Evolutionary conservation across 2,797 vertebrate genomes (phyloP).

Genomic region (Trachurus trachurus): DNA sequence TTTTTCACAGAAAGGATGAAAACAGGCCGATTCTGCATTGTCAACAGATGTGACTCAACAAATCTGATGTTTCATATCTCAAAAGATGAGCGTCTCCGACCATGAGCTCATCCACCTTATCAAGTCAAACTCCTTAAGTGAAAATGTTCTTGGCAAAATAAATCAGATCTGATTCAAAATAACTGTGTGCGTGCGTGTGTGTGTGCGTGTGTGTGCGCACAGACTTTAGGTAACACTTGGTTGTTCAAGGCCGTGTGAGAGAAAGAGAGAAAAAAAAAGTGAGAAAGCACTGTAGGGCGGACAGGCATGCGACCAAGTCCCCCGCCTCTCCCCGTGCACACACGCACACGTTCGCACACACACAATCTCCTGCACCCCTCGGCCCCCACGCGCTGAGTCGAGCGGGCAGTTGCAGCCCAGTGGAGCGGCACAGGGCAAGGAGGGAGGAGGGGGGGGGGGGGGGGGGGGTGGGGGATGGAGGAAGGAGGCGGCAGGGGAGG

Average conservation of each 20-base stretch:
- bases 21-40: background rate
- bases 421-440: constrained; percentile 83
- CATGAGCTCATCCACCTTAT: constrained; percentile 7
- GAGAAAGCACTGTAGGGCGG: constrained; percentile 79
- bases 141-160: constrained; percentile 33
- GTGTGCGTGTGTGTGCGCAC: constrained; percentile 12
- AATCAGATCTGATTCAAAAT: constrained; percentile 46
- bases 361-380: constrained; percentile 60
- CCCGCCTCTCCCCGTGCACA: constrained; percentile 31
- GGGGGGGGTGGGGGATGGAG: background rate
- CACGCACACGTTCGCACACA: constrained; percentile 20
- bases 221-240: constrained; percentile 74
- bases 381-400: constrained; percentile 82
- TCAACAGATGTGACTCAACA: constrained; percentile 14
- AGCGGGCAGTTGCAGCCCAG: constrained; percentile 86
- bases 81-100: background rate
- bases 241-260: constrained; percentile 72
- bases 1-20: background rate
- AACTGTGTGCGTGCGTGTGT: constrained; percentile 13
- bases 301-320: constrained; percentile 73
- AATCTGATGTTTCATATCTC: background rate
- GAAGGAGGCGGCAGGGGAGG: background rate
- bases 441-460: constrained; percentile 7
- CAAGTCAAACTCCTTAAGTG: constrained; percentile 27
- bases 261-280: constrained; percentile 68